Percentiles rank a stretch among this genome's conserved stretches.
Conservation (phyloP, 1,140 invertebrate species). For the Linepithema humile region DNA sequence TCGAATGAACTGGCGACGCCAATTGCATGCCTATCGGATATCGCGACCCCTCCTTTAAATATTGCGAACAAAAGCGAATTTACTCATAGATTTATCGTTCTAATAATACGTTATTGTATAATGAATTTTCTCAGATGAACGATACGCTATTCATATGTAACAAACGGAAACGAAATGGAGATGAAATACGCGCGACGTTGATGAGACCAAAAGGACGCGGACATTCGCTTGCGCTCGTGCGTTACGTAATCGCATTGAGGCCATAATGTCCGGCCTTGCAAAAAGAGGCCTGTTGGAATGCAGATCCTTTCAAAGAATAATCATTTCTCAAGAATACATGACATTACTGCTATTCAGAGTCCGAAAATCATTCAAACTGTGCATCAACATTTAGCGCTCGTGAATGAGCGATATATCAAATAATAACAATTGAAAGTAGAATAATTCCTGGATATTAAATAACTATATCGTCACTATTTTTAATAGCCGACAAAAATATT, state of each 20-base stretch:
- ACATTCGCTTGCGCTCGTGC: neutral
- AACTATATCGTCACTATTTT: neutral
- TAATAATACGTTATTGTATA: neutral
- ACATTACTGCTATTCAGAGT: slow-evolving; percentile 56
- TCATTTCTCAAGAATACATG: slow-evolving; percentile 60
- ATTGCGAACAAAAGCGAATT: neutral
- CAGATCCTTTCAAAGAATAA: slow-evolving; percentile 65
- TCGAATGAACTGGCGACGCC: slow-evolving; percentile 2
- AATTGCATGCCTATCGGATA: neutral
- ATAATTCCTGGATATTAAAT: too few species aligned
- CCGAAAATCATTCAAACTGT: slow-evolving; percentile 56
- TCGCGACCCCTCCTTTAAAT: neutral
- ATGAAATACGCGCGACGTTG: slow-evolving; percentile 14
- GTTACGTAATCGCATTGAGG: slow-evolving; percentile 60
- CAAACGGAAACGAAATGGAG: slow-evolving; percentile 38
- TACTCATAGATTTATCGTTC: neutral
- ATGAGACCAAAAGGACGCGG: slow-evolving; percentile 35
- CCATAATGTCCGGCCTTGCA: slow-evolving; percentile 50
- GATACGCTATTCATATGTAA: slow-evolving; percentile 18
- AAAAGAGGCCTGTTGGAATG: slow-evolving; percentile 60
- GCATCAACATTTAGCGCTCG: slow-evolving; percentile 34
- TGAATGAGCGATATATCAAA: slow-evolving; percentile 15
- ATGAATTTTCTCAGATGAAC: slow-evolving; percentile 1
- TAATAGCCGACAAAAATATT: neutral
- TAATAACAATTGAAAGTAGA: slow-evolving; percentile 43